Conservation (phyloP, 2,113 vertebrate genomes). For the Odobenus rosmarus region DNA sequence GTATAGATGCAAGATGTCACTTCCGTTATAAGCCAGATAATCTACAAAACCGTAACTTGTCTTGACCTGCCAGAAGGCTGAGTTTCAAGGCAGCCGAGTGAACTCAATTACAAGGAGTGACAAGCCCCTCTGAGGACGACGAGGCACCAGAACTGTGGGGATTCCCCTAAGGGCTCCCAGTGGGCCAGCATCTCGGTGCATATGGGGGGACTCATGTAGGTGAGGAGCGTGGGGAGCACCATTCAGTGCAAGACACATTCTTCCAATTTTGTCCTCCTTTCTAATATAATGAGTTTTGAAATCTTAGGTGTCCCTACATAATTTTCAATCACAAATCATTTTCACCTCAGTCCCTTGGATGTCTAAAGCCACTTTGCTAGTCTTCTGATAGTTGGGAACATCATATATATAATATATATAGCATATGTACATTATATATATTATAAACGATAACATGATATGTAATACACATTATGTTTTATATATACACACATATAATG, state of each 20-base stretch:
- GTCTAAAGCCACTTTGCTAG: background rate
- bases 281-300: background rate
- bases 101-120: constrained; percentile 6
- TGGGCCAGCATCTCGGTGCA: background rate
- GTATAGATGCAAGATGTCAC: background rate
- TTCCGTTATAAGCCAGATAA: background rate
- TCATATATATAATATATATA: background rate
- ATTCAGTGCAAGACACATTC: too few species aligned
- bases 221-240: too few species aligned
- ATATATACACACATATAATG: background rate
- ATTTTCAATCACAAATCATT: background rate
- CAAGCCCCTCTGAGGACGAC: background rate
- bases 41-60: background rate
- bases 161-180: background rate
- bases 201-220: background rate
- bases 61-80: background rate
- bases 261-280: background rate
- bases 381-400: background rate
- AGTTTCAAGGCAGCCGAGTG: background rate
- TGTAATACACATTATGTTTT: background rate
- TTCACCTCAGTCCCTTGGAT: background rate
- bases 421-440: background rate
- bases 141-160: background rate
- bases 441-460: background rate
- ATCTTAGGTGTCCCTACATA: background rate